A percentile compares a stretch with the other conserved stretches of the same genome.
Evolutionary conservation across 2,797 vertebrate species (phyloP).

Genomic region (Miichthys miiuy): DNA sequence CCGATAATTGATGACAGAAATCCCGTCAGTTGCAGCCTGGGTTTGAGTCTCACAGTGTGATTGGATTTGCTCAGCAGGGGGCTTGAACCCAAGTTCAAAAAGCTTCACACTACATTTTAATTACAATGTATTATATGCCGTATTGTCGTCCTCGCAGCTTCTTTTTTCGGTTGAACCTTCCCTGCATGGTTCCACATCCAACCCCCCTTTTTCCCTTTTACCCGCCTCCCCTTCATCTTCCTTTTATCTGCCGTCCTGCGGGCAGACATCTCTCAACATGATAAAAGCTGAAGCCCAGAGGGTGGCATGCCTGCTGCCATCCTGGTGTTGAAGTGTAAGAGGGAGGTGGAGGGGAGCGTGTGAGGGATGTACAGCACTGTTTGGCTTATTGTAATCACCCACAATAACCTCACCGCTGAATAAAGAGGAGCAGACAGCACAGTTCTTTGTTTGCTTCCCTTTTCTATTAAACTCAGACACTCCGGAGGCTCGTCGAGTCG

Average conservation of each 20-base stretch:
- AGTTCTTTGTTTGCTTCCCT: slow-evolving; percentile 1
- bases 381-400: slow-evolving; percentile 28
- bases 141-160: slow-evolving; percentile 11
- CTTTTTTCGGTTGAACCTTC: slow-evolving; percentile 9
- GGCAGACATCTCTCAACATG: slow-evolving; percentile 48
- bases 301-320: slow-evolving; percentile 39
- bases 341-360: background rate
- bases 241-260: slow-evolving; percentile 52
- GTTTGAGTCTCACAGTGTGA: background rate
- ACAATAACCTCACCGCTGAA: background rate
- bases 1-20: background rate
- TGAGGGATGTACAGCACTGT: slow-evolving; percentile 13
- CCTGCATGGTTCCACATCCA: slow-evolving; percentile 11
- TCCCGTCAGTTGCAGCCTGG: background rate
- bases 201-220: background rate
- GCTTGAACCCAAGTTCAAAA: slow-evolving; percentile 16
- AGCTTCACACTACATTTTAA: background rate
- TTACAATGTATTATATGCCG: background rate
- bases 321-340: slow-evolving; percentile 8
- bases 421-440: background rate
- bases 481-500: too few relatives aligned
- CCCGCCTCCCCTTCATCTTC: slow-evolving; percentile 4
- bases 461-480: background rate
- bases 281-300: slow-evolving; percentile 51
- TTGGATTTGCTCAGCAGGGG: background rate